Evolutionary conservation across 2,888 invertebrate species (phyloP).

Genomic region (Melanostoma scalare): DNA sequence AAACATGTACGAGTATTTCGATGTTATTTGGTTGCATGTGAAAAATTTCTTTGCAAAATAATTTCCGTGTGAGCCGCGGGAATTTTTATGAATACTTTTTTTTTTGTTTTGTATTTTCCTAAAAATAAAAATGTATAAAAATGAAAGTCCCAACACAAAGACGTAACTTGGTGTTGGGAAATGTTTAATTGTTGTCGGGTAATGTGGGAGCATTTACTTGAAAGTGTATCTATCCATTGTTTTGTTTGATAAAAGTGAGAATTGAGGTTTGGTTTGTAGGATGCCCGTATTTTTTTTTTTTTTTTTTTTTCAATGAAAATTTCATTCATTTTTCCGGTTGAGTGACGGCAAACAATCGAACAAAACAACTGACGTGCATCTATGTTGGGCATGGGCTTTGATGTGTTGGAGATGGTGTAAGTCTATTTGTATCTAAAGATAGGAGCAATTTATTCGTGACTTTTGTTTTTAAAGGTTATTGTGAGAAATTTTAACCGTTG

Average conservation of each 20-base stretch:
- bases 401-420: no score
- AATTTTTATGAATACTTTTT: conserved; percentile 6
- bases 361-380: background rate
- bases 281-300: conserved; percentile 27
- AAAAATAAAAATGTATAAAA: conserved; percentile 14
- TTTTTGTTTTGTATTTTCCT: background rate
- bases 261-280: background rate
- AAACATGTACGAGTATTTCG: background rate
- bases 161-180: conserved; percentile 36
- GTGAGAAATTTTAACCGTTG: no score
- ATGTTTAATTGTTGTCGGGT: conserved; percentile 32
- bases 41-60: conserved; percentile 10
- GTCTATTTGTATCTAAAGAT: no score
- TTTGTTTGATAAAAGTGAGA: conserved; percentile 19
- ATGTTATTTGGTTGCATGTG: background rate
- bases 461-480: no score
- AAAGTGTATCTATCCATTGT: conserved; percentile 36
- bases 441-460: no score
- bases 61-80: conserved; percentile 16
- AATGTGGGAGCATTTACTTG: conserved; percentile 42
- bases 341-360: conserved; percentile 39
- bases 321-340: conserved; percentile 47
- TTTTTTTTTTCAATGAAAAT: conserved; percentile 1
- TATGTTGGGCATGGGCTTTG: background rate
- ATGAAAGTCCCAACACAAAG: conserved; percentile 33